Conservation (phyloP, 2,797 vertebrate species). For the Hypotaenidia philippensis region DNA sequence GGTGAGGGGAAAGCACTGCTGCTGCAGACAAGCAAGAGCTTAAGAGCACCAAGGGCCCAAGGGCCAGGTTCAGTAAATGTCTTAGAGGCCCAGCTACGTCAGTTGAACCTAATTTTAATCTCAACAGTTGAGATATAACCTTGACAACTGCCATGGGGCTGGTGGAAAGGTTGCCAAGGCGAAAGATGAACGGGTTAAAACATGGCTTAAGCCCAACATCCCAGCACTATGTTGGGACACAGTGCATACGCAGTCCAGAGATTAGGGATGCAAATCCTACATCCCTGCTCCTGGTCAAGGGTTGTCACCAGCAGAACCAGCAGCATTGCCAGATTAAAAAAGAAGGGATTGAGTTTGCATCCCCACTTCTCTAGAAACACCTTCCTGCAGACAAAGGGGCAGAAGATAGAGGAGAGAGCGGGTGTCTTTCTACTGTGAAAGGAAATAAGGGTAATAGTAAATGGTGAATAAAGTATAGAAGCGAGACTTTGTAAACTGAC, state of each 20-base stretch:
- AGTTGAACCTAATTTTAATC: neutral
- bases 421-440: neutral
- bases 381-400: neutral
- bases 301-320: neutral
- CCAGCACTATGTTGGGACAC: neutral
- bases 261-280: neutral
- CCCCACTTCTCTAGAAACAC: neutral
- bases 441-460: neutral
- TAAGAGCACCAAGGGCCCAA: neutral
- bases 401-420: neutral
- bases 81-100: neutral
- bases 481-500: neutral
- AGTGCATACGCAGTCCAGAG: neutral
- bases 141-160: accelerated
- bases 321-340: neutral
- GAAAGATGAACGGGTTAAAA: neutral
- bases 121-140: neutral
- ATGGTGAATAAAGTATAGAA: neutral
- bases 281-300: no score
- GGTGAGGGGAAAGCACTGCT: neutral
- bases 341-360: neutral
- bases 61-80: neutral
- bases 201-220: neutral
- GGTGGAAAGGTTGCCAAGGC: neutral
- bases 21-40: neutral